Base-by-base conservation (phyloP, 2,888 invertebrate genomes). In the Polyommatus icarus region DNA sequence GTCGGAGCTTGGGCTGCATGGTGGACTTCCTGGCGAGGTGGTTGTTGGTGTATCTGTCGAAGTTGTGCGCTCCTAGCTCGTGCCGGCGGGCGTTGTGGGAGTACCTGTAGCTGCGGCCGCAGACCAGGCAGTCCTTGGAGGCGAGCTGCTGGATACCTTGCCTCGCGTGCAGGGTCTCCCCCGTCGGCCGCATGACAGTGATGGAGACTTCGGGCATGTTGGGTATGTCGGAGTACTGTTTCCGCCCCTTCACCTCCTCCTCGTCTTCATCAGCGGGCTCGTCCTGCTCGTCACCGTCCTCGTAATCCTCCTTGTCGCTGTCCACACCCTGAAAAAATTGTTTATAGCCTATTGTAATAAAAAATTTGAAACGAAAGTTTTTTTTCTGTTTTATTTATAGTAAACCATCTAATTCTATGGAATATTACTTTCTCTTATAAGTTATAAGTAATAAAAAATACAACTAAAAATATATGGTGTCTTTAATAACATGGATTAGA, bases 1-100 rank as follows among this genome's bases (percentile, higher is more conserved):
- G 93, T 82, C 94, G 88, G 18, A 93, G 85, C 87, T 94, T 94
- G 5, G 92, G 91, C 84, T 89, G 90, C 84, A 91, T 86, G 73
- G 87, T 87, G 1, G 87, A 82, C 80, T 90, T 92, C 82, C 90
- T 90, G 59, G 84, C 82, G 32, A 89, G 89, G 15, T 90, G 84
- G 86, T 93, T 94, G 83, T 94, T 94, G 24, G 94, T 94, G 84
- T 94, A 94, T 78, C 94, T 88, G 82, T 94, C 94, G 81, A 94
- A 94, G 78, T 89, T 87, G 80, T 94, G 94, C 2, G 94, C 85
- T 1, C 90, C 91, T 67, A 94, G 90, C 81, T 94, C 94, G 80
- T 94, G 94, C 36, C 94, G 88, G 73, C 94, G 86, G 5, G 94
- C 94, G 80, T 94, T 94, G 83, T 94, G 94, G 0, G 94, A 94